Base-by-base conservation (phyloP, 2,113 vertebrate species). In the Rhabdornis inornatus region DNA sequence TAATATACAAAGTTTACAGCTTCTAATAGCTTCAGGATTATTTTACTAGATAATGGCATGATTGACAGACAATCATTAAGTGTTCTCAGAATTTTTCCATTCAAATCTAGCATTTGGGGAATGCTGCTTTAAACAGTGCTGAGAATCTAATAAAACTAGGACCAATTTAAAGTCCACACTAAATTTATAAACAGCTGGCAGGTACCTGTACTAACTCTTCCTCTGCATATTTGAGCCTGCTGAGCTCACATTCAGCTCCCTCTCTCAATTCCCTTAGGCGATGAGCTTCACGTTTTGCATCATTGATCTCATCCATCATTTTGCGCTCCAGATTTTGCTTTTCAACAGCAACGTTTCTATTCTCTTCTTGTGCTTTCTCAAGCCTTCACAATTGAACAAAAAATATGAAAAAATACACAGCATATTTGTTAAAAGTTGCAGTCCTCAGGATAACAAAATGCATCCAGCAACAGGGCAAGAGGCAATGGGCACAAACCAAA, bases 251-350 rank as follows among this genome's bases (percentile, higher is more conserved):
- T 86, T 99, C 99, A 1, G 99, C 99, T 11, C 99, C 99, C 83
- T 99, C 98, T 27, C 99, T 96, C 55, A 99, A 95, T 94, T 99
- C 99, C 63, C 98, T 95, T 6, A 99, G 98, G 28, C 99, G 96
- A 89, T 99, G 98, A 23, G 99, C 99, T 97, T 99, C 99, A 44
- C 98, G 99, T 94, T 99, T 99, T 45, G 99, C 99, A 3, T 98
- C 99, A 63, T 72, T 99, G 96, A 99, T 99, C 97, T 99, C 99
- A 53, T 99, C 98, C 97, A 99, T 99, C 99, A 99, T 99, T 97
- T 99, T 99, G 96, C 99, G 98, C 97, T 99, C 99, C 21, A 99
- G 97, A 97, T 99, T 99, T 97, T 99, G 99, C 97, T 99, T 99
- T 97, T 99, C 99, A 96, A 99, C 99, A 33, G 99, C 99, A 93